Evolutionary conservation across 2,113 vertebrate species (phyloP).

Genomic region (Phalacrocorax carbo): DNA sequence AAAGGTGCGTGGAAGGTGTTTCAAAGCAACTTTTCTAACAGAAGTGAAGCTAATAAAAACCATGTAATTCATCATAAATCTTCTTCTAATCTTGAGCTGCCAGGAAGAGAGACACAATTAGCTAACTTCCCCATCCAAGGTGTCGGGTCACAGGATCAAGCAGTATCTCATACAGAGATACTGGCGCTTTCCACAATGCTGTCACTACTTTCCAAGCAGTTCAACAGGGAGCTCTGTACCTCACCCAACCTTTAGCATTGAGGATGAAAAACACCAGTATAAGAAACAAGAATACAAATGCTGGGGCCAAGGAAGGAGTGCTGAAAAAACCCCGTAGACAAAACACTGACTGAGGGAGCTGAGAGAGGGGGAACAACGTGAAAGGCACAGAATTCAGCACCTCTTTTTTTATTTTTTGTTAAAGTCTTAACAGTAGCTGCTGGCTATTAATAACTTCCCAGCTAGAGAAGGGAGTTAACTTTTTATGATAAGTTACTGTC

Average conservation of each 20-base stretch:
- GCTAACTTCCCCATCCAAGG: background rate
- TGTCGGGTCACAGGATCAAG: background rate
- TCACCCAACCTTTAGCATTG: background rate
- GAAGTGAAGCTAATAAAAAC: background rate
- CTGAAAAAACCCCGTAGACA: background rate
- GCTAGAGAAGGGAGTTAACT: background rate
- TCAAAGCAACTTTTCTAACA: background rate
- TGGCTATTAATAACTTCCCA: background rate
- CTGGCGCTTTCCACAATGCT: background rate
- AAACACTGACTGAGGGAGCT: background rate
- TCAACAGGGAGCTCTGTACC: background rate
- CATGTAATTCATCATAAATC: background rate
- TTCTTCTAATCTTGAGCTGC: background rate
- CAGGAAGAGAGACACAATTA: background rate
- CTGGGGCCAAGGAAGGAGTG: background rate
- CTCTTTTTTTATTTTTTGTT: background rate
- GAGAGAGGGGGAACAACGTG: background rate
- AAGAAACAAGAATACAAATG: background rate
- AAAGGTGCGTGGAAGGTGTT: background rate
- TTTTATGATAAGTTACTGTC: background rate
- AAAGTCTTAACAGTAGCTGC: background rate
- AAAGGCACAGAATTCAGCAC: background rate
- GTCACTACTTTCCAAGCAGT: rapidly evolving
- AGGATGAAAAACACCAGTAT: background rate
- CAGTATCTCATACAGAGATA: background rate